Base-by-base conservation (phyloP, 2,797 vertebrate genomes). In the Euthynnus affinis region DNA sequence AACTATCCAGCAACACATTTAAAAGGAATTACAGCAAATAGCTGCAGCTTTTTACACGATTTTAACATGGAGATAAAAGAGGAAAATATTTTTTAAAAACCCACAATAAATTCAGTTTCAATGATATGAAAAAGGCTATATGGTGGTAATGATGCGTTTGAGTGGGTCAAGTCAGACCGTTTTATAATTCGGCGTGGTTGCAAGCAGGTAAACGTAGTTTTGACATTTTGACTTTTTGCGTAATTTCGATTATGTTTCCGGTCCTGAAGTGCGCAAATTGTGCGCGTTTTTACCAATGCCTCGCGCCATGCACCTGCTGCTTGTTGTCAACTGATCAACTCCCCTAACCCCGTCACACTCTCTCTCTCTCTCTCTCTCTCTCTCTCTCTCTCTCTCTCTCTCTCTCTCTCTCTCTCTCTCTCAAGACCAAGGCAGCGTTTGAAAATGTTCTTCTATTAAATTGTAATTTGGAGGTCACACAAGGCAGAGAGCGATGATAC, bases 371-470 rank as follows among this genome's bases (percentile, higher is more conserved):
- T 51, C 75, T 59, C 49, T 9, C 56, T 15, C 65, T 14, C 65
- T 12, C 69, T 27, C 71, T 46, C 56, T 71, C 52, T 15, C 46
- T 12, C 23, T 84, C 87, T 13, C 9, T 57, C 69, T 51, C 75
- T 59, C 49, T 9, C 56, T 15, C 65, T 14, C 65, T 12, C 69
- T 27, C 71, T 46, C 56, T 71, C 52, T 15, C 46, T 12, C 23
- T 84, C 87, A 93, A 93, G 90, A 94, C 91, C 64, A 66, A 57
- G 34, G 90, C 83, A 87, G 93, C 91, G 94, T 95, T 95, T 94
- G 90, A 95, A 94, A 93, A 91, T 92, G 91, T 94, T 94, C 94
- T 94, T 95, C 92, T 95, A 96, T 96, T 96, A 96, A 94, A 95
- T 90, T 88, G 94, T 94, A 94, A 96, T 95, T 95, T 92, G 93